phyloP scores from a whole-genome alignment of 2,888 invertebrate genomes.

The Gastracanthus pulcherrimus region DNA sequence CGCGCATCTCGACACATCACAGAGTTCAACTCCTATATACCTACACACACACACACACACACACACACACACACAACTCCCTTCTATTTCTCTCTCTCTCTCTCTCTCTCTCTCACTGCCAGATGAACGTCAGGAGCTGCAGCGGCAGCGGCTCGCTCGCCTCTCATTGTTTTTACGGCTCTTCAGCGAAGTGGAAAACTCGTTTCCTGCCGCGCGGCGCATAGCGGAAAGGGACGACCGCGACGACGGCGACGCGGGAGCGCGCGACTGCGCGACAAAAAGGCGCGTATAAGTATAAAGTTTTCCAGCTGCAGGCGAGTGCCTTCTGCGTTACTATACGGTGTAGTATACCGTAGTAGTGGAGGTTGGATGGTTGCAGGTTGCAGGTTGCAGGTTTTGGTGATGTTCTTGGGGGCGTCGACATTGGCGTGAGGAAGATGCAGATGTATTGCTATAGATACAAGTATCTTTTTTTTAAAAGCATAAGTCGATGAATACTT shows the following conservation, averaged over 20 bases:
- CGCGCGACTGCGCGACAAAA: conserved; percentile 31
- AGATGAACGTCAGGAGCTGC: background rate
- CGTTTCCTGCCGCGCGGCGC: conserved; percentile 58
- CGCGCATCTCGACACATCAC: too few relatives aligned
- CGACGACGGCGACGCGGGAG: too few relatives aligned
- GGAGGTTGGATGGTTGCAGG: too few relatives aligned
- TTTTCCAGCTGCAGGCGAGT: conserved; percentile 33
- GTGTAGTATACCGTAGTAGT: conserved; percentile 30
- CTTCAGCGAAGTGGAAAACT: conserved; percentile 65
- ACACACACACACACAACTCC: too few relatives aligned
- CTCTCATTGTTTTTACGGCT: conserved; percentile 61
- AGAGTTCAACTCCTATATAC: too few relatives aligned
- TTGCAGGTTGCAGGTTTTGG: background rate
- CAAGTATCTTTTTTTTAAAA: too few relatives aligned
- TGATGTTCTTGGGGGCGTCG: conserved; percentile 14
- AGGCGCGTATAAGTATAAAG: conserved; percentile 32
- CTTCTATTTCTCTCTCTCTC: too few relatives aligned
- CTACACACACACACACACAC: too few relatives aligned
- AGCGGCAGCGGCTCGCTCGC: background rate
- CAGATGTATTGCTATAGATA: too few relatives aligned
- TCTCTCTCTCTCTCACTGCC: too few relatives aligned
- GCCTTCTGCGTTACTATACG: background rate
- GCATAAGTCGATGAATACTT: too few relatives aligned
- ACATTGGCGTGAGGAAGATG: too few relatives aligned
- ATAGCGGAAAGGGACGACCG: conserved; percentile 21